A percentile compares a stretch with the other conserved stretches of the same genome.
Conservation (phyloP, 1,140 invertebrate genomes). For the Callitettix versicolor region DNA sequence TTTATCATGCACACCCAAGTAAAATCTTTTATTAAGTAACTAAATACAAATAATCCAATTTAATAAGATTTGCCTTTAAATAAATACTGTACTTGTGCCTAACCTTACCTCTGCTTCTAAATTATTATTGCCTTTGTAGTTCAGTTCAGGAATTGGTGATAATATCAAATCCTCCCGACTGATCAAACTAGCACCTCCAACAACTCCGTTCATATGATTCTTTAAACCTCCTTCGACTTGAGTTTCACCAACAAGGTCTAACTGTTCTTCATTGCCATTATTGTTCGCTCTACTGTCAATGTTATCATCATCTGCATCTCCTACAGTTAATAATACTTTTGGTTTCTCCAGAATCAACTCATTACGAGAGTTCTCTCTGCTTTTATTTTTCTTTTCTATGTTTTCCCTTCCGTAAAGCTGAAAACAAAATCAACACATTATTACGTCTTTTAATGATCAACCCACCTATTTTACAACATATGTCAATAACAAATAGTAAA, state of each 20-base stretch:
- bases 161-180: conserved; percentile 49
- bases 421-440: conserved; percentile 22
- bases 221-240: conserved; percentile 10
- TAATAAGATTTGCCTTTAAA: too few species aligned
- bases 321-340: conserved; percentile 38
- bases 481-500: conserved; percentile 15
- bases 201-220: conserved; percentile 1
- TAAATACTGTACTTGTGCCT: too few species aligned
- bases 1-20: too few species aligned
- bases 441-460: conserved; percentile 1
- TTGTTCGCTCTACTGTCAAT: not conserved
- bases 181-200: conserved; percentile 34
- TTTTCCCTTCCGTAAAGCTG: conserved; percentile 67
- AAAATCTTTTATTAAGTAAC: too few species aligned
- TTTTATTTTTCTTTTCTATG: conserved; percentile 48
- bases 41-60: too few species aligned
- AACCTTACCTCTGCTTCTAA: conserved; percentile 21
- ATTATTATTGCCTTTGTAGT: conserved; percentile 31
- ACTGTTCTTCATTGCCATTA: not conserved
- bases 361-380: not conserved
- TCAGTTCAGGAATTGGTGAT: conserved; percentile 44
- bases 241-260: not conserved
- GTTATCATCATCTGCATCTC: conserved; percentile 34
- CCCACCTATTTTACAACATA: conserved; percentile 4
- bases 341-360: conserved; percentile 38